These are phyloP conservation scores for Pristionchus japonicus DNA, from an alignment of 2,888 invertebrate species.

Conservation along the genomic window DNA sequence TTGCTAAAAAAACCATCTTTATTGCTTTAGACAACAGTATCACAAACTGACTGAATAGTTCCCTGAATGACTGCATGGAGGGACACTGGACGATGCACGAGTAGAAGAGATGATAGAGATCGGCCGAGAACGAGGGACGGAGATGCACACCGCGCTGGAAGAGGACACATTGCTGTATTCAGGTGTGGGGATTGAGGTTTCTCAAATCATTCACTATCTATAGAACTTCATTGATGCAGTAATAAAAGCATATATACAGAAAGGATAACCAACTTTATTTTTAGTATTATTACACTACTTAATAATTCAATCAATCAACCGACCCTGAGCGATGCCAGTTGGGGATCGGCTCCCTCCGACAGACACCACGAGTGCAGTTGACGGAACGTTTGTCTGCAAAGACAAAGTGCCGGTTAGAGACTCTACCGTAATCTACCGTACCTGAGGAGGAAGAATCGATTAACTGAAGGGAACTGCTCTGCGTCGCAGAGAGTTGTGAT, in stretches of 20 bases:
- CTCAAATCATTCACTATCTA: neutral
- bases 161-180: neutral
- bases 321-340: slow-evolving; percentile 56
- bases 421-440: neutral
- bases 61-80: slow-evolving; percentile 52
- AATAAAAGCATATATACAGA: neutral
- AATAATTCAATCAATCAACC: too few species aligned
- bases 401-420: neutral
- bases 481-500: slow-evolving; percentile 55
- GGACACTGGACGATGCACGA: slow-evolving; percentile 58
- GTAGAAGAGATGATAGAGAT: slow-evolving; percentile 56
- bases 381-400: slow-evolving; percentile 28
- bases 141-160: slow-evolving; percentile 49
- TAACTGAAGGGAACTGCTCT: slow-evolving; percentile 56
- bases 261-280: too few species aligned
- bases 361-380: slow-evolving; percentile 63
- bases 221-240: neutral
- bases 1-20: neutral
- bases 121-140: slow-evolving; percentile 53
- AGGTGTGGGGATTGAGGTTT: neutral
- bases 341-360: slow-evolving; percentile 51
- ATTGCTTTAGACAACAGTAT: neutral
- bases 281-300: too few species aligned
- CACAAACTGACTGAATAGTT: slow-evolving; percentile 52
- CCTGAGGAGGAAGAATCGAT: slow-evolving; percentile 56